phyloP scores from a whole-genome alignment of 2,797 vertebrate species.

The Bovichtus diacanthus region DNA sequence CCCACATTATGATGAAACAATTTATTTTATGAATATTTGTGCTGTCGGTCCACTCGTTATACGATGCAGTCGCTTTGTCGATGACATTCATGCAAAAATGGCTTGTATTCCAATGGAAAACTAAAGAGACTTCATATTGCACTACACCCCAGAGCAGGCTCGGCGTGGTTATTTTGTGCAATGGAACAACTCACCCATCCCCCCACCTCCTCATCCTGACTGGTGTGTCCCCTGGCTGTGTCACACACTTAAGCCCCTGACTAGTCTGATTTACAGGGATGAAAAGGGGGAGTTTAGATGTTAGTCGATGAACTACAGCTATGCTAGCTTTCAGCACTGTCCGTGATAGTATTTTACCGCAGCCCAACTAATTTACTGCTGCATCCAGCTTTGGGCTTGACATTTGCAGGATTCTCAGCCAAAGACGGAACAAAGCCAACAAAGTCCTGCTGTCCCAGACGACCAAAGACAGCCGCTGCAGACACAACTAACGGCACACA shows the following conservation, averaged over 20 bases:
- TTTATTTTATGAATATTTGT: too few relatives aligned
- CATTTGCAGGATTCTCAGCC: constrained; percentile 45
- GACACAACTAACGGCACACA: constrained; percentile 29
- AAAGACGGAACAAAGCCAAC: constrained; percentile 48
- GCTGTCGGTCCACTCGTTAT: background rate
- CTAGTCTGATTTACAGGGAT: constrained; percentile 76
- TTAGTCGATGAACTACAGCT: constrained; percentile 74
- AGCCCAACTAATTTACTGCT: constrained; percentile 58
- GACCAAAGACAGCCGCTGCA: constrained; percentile 32
- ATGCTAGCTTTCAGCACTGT: constrained; percentile 71
- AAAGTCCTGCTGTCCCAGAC: constrained; percentile 45
- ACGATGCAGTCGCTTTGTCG: constrained; percentile 19
- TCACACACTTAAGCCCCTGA: constrained; percentile 73
- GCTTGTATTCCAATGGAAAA: constrained; percentile 40
- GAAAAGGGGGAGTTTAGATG: constrained; percentile 73
- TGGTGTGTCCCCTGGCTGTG: constrained; percentile 61
- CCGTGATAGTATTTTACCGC: constrained; percentile 64
- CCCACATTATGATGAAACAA: too few relatives aligned
- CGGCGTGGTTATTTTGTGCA: constrained; percentile 43
- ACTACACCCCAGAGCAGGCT: constrained; percentile 12
- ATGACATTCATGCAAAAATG: constrained; percentile 25
- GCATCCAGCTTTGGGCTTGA: constrained; percentile 48
- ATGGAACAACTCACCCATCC: constrained; percentile 53
- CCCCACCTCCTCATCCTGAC: constrained; percentile 53
- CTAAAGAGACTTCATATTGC: constrained; percentile 23